These are phyloP conservation scores for Lymantria dispar DNA, from an alignment of 2,888 invertebrate genomes.

Conservation along the genomic window DNA sequence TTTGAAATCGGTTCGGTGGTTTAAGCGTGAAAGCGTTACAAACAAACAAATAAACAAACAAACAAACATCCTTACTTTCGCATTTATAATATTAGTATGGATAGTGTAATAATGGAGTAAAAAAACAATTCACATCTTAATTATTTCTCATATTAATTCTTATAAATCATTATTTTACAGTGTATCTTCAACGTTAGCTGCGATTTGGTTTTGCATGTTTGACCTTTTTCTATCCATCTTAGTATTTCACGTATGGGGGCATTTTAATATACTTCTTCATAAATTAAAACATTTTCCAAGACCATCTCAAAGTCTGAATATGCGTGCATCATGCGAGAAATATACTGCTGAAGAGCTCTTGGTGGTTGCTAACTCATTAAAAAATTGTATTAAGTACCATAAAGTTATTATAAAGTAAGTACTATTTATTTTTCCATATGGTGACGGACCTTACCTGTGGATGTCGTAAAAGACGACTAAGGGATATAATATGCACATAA, in stretches of 20 bases:
- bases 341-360: slow-evolving; percentile 18
- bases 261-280: slow-evolving; percentile 26
- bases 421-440: background rate
- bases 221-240: slow-evolving; percentile 25
- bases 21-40: no score
- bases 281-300: slow-evolving; percentile 21
- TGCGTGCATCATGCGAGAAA: background rate
- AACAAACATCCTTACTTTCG: no score
- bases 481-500: no score
- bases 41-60: no score
- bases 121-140: no score
- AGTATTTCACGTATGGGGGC: slow-evolving; percentile 31
- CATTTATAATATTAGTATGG: no score
- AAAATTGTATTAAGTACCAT: slow-evolving; percentile 23
- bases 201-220: slow-evolving; percentile 17
- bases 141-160: background rate
- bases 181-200: slow-evolving; percentile 3
- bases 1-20: no score
- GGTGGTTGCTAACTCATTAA: slow-evolving; percentile 8
- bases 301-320: slow-evolving; percentile 4
- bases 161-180: slow-evolving; percentile 8
- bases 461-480: no score
- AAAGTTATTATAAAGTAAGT: slow-evolving; percentile 25
- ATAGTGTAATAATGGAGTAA: no score
- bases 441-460: no score